Evolutionary conservation across 92 coral and sea anemone genomes (phyloP), one percentile per base, ranked within the genome.

Genomic region (Chrysogorgia sp.): DNA sequence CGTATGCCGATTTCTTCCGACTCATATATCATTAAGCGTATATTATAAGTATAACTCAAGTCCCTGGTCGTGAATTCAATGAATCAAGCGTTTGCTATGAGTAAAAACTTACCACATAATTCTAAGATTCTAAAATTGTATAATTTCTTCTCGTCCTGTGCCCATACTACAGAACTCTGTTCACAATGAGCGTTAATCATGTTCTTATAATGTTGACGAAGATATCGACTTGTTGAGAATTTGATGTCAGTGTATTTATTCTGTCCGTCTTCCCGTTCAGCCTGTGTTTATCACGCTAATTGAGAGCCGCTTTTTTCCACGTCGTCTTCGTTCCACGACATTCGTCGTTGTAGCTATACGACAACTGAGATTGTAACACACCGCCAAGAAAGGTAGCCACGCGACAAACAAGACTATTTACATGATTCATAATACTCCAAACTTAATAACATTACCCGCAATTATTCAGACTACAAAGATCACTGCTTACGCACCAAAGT

Each of bases 151-250:
- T 69, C 60, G 76, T 67, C 47, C 22, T 53, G 47, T 10, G 26
- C 43, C 43, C 43, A 67, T 3, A 35, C 52, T 35, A 67, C 74
- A 26, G 52, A 34, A 28, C 74, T 67, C 40, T 67, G 74, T 34
- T 69, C 59, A n/a, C 76, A 69, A 69, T 69, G 76, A 10, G 76
- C 76, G 34, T 45, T 69, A 37, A 69, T 69, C 52, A 35, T 67
- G 22, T 64, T 64, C 48, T n/a, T n/a, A n/a, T n/a, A n/a, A n/a
- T 37, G 43, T 37, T 12, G 43, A 12, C 12, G 43, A 37, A 12
- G 43, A 5, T 4, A 37, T 5, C 5, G 43, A 37, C n/a, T 7
- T 47, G 10, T 47, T 47, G 43, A 37, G 12, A 12, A 37, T 37
- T 37, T 37, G 12, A 12, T 12, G 43, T 4, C 43, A 12, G 43